These are phyloP conservation scores for Diceros bicornis DNA, from an alignment of 2,797 vertebrate genomes.

Conservation along the genomic window DNA sequence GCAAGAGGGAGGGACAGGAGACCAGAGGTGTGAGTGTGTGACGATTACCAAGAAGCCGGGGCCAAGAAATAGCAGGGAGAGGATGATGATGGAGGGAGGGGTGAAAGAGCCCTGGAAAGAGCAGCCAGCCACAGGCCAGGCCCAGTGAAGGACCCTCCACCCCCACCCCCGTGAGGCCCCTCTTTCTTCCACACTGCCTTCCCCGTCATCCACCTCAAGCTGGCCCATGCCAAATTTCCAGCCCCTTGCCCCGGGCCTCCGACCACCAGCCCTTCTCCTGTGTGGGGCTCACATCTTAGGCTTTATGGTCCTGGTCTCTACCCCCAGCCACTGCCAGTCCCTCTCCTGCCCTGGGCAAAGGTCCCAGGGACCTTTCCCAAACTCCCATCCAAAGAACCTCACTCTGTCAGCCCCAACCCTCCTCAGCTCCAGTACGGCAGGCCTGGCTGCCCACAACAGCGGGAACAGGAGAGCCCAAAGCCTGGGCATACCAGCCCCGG, in stretches of 20 bases:
- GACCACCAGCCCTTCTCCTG: neutral
- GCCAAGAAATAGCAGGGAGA: neutral
- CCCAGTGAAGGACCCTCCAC: neutral
- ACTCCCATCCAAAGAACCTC: neutral
- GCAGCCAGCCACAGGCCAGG: neutral
- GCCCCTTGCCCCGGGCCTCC: neutral
- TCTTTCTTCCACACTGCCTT: neutral
- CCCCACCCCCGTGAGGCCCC: accelerated
- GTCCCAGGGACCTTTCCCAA: neutral
- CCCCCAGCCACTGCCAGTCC: neutral
- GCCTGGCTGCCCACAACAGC: too few species aligned
- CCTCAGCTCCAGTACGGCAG: neutral
- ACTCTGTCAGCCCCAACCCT: neutral
- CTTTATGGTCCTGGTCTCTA: constrained; percentile 2
- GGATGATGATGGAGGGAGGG: neutral
- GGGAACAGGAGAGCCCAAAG: neutral
- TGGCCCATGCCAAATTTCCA: neutral
- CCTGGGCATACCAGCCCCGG: neutral
- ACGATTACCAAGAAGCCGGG: neutral
- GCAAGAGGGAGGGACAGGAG: neutral
- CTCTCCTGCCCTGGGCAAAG: neutral
- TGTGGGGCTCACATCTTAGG: neutral
- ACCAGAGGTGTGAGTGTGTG: neutral
- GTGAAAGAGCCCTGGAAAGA: neutral
- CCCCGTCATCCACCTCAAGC: neutral